Base-by-base conservation (phyloP, 2,888 invertebrate genomes). In the Boloria selene region DNA sequence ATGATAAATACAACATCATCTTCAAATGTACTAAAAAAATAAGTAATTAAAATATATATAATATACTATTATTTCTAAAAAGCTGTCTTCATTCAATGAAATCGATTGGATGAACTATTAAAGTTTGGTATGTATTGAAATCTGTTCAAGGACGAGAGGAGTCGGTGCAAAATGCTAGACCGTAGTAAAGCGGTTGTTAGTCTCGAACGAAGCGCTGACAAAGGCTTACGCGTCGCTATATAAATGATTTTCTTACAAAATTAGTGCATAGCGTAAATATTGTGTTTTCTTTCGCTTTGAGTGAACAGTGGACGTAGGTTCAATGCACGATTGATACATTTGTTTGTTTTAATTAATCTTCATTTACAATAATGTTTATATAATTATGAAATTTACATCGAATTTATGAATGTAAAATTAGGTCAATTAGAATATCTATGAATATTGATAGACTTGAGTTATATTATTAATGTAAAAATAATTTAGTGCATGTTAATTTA, bases 91-190 rank as follows among this genome's bases (percentile, higher is more conserved):
- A 38, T 38, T 38, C 10, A 38, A 38, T 10, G 31, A 38, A 38
- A 10, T 38, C 10, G 10, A 38, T 38, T 38, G 31, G 10, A 31
- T 38, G 16, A 47, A 47, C 31, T 31, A 44, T 45, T 47, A 26
- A 17, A 26, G 44, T 18, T 56, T 42, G 18, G 49, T 38, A 50
- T 60, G 31, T 38, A 38, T 38, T 38, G 31, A 38, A 38, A 38
- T 38, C 2, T 49, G 52, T 56, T 56, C 73, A 73, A 73, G 72
- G 72, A 72, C 72, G 69, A 67, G 53, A 64, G 65, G 64, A 38
- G 31, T 38, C 10, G 66, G 70, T 64, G 52, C 63, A 17, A 38
- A 49, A 26, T 58, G 49, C 52, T 52, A 51, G 44, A n/a, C 26
- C 50, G 49, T 17, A 18, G 50, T 42, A 55, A 53, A 17, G 26